A percentile compares a stretch with the other conserved stretches of the same genome.
Evolutionary conservation across 2,113 vertebrate species (phyloP).

Genomic region (Spheniscus mendiculus): DNA sequence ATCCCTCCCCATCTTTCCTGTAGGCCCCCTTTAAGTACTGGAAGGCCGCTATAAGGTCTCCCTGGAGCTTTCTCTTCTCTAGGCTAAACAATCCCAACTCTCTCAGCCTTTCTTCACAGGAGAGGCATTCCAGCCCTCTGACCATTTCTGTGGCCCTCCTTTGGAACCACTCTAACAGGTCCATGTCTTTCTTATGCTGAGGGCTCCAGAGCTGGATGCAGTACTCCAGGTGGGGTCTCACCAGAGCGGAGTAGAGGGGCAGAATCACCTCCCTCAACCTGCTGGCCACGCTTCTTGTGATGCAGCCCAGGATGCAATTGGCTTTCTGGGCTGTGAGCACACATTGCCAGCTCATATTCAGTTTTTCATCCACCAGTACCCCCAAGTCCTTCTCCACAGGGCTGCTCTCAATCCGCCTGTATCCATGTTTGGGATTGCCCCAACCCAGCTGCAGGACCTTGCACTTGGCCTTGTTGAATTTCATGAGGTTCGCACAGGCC

Average conservation of each 20-base stretch:
- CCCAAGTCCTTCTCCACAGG: not conserved
- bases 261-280: not conserved
- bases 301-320: not conserved
- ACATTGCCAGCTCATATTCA: not conserved
- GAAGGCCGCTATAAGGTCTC: not conserved
- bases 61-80: not conserved
- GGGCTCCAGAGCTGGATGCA: not conserved
- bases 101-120: not conserved
- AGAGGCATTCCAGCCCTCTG: not conserved
- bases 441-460: too few relatives aligned
- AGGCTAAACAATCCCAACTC: not conserved
- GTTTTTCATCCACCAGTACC: not conserved
- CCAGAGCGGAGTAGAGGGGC: not conserved
- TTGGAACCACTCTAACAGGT: fast-evolving
- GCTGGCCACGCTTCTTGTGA: not conserved
- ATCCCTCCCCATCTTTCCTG: not conserved
- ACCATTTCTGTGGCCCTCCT: not conserved
- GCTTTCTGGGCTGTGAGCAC: not conserved
- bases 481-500: not conserved
- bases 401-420: not conserved
- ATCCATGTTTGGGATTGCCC: not conserved
- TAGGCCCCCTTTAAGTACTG: not conserved
- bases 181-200: not conserved
- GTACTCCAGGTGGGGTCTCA: not conserved
- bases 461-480: not conserved